A percentile compares a stretch with the other conserved stretches of the same genome.
Evolutionary conservation across 2,797 vertebrate genomes (phyloP).

Genomic region (Hoplostethus atlanticus): DNA sequence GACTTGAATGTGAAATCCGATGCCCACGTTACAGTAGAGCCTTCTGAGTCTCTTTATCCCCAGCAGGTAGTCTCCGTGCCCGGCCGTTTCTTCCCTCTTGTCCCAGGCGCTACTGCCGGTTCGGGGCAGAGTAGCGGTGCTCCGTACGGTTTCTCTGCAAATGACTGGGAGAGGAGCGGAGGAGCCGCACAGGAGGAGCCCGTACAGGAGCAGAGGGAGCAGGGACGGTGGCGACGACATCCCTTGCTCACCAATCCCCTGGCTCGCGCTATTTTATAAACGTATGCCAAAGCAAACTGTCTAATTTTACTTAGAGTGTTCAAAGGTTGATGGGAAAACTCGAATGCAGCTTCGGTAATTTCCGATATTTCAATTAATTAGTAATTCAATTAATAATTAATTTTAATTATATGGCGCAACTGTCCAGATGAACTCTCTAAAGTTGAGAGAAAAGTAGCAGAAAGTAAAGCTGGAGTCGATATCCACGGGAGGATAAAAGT

Average conservation of each 20-base stretch:
- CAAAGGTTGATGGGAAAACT: constrained; percentile 16
- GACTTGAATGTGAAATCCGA: constrained; percentile 96
- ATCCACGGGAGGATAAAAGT: too few relatives aligned
- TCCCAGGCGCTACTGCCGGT: constrained; percentile 85
- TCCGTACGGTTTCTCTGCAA: constrained; percentile 39
- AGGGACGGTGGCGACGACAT: constrained; percentile 86
- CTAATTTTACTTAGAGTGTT: background rate
- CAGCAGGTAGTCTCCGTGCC: constrained; percentile 92
- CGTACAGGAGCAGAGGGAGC: constrained; percentile 86
- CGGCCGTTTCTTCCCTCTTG: constrained; percentile 83
- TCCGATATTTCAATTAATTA: background rate
- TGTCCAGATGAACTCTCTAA: constrained; percentile 1
- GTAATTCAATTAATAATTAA: background rate
- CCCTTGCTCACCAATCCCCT: constrained; percentile 47
- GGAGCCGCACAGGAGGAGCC: constrained; percentile 83
- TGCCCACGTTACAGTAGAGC: constrained; percentile 97
- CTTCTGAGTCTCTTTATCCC: constrained; percentile 93
- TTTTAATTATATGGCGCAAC: background rate
- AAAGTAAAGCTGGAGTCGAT: too few relatives aligned
- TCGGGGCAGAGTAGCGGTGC: constrained; percentile 84
- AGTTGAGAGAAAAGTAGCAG: background rate
- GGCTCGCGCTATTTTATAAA: background rate
- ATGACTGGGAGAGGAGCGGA: constrained; percentile 74
- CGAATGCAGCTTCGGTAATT: background rate
- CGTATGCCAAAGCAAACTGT: background rate